Base-by-base conservation (phyloP, 1,140 invertebrate genomes). In the Drosophila neocordata region DNA sequence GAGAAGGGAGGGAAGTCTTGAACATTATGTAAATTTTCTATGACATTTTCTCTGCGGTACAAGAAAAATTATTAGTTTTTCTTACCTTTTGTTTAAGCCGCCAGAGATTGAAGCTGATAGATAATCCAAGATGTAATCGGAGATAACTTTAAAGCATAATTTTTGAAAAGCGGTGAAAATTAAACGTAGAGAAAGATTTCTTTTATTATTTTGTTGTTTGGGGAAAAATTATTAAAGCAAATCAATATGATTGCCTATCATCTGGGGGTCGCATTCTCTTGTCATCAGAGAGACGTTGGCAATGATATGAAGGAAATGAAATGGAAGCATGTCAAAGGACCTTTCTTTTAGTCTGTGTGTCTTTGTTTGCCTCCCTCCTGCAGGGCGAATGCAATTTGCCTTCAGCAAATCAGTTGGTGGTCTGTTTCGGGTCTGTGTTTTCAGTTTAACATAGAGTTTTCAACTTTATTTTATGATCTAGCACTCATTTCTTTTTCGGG, bases 301-400 rank as follows among this genome's bases (percentile, higher is more conserved):
- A 31, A n/a, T 35, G 68, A 27, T 27, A 53, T 53, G 20, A 11
- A 9, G 12, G 20, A 52, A 27, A 24, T 12, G 27, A 53, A 53
- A 11, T 79, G 53, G 53, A 55, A 56, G 60, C 62, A 73, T 51
- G 38, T 55, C 48, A 34, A 79, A 56, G 53, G 53, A 34, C 27
- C 53, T 56, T 31, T 27, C 22, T 62, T 64, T 74, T 12, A 41
- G 37, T 35, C 7, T 34, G 13, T 31, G 51, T 35, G 48, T 56
- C 67, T 44, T 58, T 76, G 61, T 64, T 61, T 52, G 55, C 27
- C 65, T 73, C 65, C 64, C 68, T 62, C 82, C 83, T 75, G 82
- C 71, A 55, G 83, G 35, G 83, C 41, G 71, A 65, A 69, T 82
- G 79, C 83, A 88, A 82, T 85, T 85, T 88, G 82, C 82, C 78